These are phyloP conservation scores for Listronotus bonariensis DNA, from an alignment of 1,140 invertebrate genomes.

Conservation along the genomic window DNA sequence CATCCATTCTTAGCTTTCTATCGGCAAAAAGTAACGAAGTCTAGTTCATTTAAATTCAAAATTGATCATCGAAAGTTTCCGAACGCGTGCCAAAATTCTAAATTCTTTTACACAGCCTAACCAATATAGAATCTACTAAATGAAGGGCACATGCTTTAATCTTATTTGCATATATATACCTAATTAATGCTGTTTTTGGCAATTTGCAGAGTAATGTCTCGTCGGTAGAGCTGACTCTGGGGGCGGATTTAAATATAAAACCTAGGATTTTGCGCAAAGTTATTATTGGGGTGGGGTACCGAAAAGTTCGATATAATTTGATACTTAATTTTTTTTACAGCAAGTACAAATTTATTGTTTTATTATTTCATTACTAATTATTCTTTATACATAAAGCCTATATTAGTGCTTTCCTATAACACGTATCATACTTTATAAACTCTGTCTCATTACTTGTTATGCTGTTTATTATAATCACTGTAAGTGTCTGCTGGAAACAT, in stretches of 20 bases:
- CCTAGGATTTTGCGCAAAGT: too few relatives aligned
- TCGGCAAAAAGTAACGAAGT: neutral
- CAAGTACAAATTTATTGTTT: too few relatives aligned
- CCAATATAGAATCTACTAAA: slow-evolving; percentile 2
- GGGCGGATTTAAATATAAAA: neutral
- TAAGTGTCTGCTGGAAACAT: too few relatives aligned
- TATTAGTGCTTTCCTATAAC: too few relatives aligned
- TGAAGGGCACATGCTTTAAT: slow-evolving; percentile 10
- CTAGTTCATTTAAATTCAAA: slow-evolving; percentile 1
- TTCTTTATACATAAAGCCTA: too few relatives aligned
- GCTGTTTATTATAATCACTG: too few relatives aligned
- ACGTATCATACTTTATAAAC: too few relatives aligned
- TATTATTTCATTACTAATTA: too few relatives aligned
- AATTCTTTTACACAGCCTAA: slow-evolving; percentile 5
- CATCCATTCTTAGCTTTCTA: neutral
- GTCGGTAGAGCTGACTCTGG: neutral
- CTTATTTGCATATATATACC: slow-evolving; percentile 10
- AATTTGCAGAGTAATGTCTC: neutral
- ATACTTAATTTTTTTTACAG: too few relatives aligned
- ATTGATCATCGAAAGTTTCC: slow-evolving; percentile 3
- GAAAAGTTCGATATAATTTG: too few relatives aligned
- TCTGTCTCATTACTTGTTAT: too few relatives aligned
- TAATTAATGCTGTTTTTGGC: slow-evolving; percentile 2
- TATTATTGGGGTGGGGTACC: too few relatives aligned
- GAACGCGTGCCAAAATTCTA: neutral